Evolutionary conservation across 2,797 vertebrate genomes (phyloP).

Genomic region (Gallinago nigripennis): DNA sequence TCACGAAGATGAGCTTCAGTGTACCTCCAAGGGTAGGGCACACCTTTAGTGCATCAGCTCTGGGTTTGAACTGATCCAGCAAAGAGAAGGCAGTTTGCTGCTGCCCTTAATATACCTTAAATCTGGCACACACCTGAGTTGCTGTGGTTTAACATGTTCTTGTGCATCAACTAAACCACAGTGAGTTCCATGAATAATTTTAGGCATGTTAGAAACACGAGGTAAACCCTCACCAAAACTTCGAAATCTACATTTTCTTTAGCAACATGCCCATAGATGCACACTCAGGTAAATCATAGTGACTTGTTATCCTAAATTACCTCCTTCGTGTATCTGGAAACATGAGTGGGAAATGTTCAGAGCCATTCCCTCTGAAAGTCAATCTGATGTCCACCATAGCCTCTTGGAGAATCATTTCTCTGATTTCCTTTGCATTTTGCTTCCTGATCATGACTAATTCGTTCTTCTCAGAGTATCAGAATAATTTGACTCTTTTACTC

Average conservation of each 20-base stretch:
- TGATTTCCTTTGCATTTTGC: not conserved
- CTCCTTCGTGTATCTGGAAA: not conserved
- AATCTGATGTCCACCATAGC: accelerated
- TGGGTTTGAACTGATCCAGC: not conserved
- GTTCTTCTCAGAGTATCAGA: not conserved
- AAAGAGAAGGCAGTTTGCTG: not conserved
- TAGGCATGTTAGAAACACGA: not conserved
- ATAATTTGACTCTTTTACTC: not conserved
- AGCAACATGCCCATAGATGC: not conserved
- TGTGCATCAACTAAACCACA: not conserved
- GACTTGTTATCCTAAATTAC: not conserved
- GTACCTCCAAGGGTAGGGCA: not conserved
- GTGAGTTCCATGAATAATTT: not conserved
- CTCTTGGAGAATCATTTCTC: not conserved
- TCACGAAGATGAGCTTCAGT: not conserved
- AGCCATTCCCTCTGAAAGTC: not conserved
- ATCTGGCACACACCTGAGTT: not conserved
- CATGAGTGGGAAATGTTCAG: not conserved
- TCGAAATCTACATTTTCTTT: not conserved
- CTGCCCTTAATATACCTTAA: accelerated
- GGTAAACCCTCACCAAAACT: not conserved
- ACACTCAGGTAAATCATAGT: not conserved
- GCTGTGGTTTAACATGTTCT: not conserved
- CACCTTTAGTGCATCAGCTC: not conserved
- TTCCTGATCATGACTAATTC: not conserved